Evolutionary conservation across 2,888 invertebrate species (phyloP).

Genomic region (Pristionchus entomophagus): DNA sequence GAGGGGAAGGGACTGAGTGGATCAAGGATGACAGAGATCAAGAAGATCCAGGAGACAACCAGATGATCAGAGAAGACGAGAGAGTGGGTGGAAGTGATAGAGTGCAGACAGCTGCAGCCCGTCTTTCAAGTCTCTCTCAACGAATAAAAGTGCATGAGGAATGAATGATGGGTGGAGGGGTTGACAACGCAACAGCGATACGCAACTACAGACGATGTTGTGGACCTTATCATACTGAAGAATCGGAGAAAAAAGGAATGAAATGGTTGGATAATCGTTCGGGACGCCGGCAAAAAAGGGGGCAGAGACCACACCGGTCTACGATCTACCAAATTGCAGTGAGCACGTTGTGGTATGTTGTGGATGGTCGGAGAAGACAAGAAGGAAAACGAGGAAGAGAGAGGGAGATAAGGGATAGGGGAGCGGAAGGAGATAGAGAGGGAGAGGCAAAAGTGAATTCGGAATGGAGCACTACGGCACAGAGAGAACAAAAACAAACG

Average conservation of each 20-base stretch:
- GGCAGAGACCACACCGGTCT: neutral
- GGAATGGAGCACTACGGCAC: conserved; percentile 28
- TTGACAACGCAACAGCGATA: conserved; percentile 1
- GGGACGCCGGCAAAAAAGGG: neutral
- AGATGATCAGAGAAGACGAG: neutral
- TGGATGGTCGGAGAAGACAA: neutral
- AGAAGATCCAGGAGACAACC: neutral
- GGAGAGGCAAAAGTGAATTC: conserved; percentile 22
- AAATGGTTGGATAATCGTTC: neutral
- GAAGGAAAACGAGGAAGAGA: neutral
- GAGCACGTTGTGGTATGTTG: neutral
- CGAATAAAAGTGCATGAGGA: conserved; percentile 17
- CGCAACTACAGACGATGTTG: neutral
- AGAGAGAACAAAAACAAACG: conserved; percentile 3
- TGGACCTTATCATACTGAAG: neutral
- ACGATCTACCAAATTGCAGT: neutral
- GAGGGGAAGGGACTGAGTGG: conserved; percentile 9
- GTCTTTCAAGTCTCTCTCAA: neutral
- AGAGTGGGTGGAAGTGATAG: neutral
- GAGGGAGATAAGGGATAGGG: neutral
- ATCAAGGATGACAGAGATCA: neutral
- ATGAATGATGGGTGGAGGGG: neutral
- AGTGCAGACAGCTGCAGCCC: neutral
- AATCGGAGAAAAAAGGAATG: neutral
- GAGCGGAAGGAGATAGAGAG: neutral